Conservation (phyloP, 2,888 invertebrate species). For the Meta bourneti region DNA sequence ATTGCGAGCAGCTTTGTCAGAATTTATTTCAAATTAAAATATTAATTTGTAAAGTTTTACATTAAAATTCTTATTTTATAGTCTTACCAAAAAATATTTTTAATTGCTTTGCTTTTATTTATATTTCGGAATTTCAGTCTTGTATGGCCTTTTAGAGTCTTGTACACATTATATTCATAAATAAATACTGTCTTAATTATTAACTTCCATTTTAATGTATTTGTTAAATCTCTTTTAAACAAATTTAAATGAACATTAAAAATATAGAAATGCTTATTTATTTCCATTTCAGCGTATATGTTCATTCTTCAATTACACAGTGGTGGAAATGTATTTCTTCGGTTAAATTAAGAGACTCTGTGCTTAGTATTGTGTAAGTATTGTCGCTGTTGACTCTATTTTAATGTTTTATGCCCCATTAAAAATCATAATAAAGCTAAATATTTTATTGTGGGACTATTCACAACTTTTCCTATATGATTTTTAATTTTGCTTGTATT, state of each 20-base stretch:
- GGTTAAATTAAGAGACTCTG: constrained; percentile 91
- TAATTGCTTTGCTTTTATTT: too few species aligned
- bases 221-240: neutral
- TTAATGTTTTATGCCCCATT: too few species aligned
- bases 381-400: neutral
- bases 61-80: too few species aligned
- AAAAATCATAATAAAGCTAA: neutral
- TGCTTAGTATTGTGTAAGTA: constrained; percentile 77
- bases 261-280: neutral
- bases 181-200: too few species aligned
- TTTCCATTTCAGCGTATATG: constrained; percentile 83
- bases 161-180: too few species aligned
- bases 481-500: neutral
- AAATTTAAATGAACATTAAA: too few species aligned
- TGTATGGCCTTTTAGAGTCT: too few species aligned
- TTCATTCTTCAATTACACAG: constrained; percentile 96
- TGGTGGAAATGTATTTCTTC: constrained; percentile 94
- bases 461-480: neutral
- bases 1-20: too few species aligned
- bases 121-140: too few species aligned
- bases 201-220: neutral
- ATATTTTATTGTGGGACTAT: neutral
- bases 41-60: too few species aligned
- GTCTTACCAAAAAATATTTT: too few species aligned
- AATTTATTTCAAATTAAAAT: too few species aligned